Evolutionary conservation across 2,888 invertebrate species (phyloP).

Genomic region (Hirtodrosophila trivittata): DNA sequence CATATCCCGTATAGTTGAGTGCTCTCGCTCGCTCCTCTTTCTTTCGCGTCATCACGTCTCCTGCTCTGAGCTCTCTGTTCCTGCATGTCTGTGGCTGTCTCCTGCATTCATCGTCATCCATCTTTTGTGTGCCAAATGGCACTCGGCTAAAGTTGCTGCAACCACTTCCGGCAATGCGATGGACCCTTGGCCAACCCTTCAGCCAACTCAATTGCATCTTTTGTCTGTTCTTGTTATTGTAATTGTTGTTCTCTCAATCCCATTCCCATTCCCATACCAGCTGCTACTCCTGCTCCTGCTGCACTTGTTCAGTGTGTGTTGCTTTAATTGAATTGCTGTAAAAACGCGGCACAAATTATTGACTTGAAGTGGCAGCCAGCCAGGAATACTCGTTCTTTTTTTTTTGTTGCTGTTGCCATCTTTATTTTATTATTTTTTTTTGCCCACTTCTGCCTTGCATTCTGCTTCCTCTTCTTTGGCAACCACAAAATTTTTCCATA

Average conservation of each 20-base stretch:
- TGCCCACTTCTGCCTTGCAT: conserved; percentile 1
- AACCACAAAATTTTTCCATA: conserved; percentile 47
- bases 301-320: conserved; percentile 10
- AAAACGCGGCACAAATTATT: conserved; percentile 65
- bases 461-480: conserved; percentile 16
- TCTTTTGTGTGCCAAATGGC: conserved; percentile 68
- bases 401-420: not conserved
- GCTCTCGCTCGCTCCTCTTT: not conserved
- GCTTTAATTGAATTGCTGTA: conserved; percentile 65
- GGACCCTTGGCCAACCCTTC: conserved; percentile 59
- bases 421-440: not conserved
- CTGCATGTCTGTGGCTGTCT: conserved; percentile 19
- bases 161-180: conserved; percentile 65
- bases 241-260: not conserved
- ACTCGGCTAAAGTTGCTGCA: conserved; percentile 64
- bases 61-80: not conserved
- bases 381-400: conserved; percentile 24
- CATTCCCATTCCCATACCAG: not conserved
- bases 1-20: conserved; percentile 26
- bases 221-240: conserved; percentile 37
- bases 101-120: conserved; percentile 38
- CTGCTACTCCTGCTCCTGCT: not conserved
- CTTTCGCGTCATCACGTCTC: not conserved
- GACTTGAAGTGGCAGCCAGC: conserved; percentile 53
- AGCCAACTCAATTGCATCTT: conserved; percentile 58